Conservation (phyloP, 2,888 invertebrate genomes). For the Dynastes tityus region DNA sequence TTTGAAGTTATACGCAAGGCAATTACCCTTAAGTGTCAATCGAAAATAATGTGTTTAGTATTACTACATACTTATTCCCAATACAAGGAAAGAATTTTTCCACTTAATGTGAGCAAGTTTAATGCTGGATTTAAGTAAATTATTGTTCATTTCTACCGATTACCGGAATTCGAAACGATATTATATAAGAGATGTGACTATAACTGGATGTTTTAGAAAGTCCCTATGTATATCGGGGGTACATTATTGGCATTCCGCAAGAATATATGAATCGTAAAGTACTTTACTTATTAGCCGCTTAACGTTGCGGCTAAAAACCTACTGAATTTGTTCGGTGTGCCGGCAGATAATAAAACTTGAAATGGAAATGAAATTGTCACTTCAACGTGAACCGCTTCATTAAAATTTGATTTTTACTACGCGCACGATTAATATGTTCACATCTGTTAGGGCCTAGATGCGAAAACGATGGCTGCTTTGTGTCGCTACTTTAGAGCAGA, state of each 20-base stretch:
- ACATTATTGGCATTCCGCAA: constrained; percentile 27
- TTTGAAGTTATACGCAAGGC: neutral
- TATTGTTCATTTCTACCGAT: constrained; percentile 22
- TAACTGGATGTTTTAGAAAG: constrained; percentile 39
- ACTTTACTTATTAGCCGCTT: constrained; percentile 24
- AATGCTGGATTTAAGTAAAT: constrained; percentile 1
- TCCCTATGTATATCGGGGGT: neutral
- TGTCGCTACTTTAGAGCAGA: neutral
- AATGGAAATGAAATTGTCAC: constrained; percentile 39
- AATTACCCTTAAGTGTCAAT: neutral
- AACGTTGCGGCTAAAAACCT: neutral
- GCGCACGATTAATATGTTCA: neutral
- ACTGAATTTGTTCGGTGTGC: constrained; percentile 15
- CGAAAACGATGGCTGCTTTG: neutral
- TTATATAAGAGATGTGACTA: neutral
- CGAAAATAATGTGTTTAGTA: neutral
- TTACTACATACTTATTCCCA: neutral
- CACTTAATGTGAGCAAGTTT: too few relatives aligned
- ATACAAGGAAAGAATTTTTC: neutral
- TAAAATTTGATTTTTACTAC: constrained; percentile 36
- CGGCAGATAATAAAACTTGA: constrained; percentile 31
- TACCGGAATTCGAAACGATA: neutral
- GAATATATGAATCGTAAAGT: constrained; percentile 42
- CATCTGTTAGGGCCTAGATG: neutral
- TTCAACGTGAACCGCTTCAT: constrained; percentile 32